Evolutionary conservation across 2,888 invertebrate species (phyloP).

Genomic region (Ochropacha duplaris): DNA sequence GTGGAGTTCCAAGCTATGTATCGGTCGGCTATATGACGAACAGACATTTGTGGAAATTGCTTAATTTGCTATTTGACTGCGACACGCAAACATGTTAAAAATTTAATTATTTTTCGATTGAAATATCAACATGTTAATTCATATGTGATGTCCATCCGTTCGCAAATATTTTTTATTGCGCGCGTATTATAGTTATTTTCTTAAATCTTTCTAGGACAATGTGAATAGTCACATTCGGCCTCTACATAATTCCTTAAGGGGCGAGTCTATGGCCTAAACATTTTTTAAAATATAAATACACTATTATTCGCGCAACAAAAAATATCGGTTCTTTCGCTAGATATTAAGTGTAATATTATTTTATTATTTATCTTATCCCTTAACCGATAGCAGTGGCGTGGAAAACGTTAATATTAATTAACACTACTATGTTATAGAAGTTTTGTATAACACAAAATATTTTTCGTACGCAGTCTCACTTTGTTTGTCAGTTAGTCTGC

Average conservation of each 20-base stretch:
- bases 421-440: too few relatives aligned
- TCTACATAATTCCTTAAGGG: too few relatives aligned
- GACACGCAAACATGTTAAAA: not conserved
- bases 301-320: not conserved
- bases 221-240: too few relatives aligned
- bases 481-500: too few relatives aligned
- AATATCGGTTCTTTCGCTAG: not conserved
- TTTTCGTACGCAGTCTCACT: too few relatives aligned
- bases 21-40: too few relatives aligned
- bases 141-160: not conserved
- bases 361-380: not conserved
- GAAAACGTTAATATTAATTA: too few relatives aligned
- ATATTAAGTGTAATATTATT: not conserved
- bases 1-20: too few relatives aligned
- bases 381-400: too few relatives aligned
- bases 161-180: not conserved
- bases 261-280: not conserved
- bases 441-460: not conserved
- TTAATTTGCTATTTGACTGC: not conserved
- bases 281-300: not conserved
- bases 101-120: constrained; percentile 8
- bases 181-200: not conserved
- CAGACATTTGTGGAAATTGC: not conserved
- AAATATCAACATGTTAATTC: not conserved
- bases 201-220: not conserved